phyloP scores from a whole-genome alignment of 2,888 invertebrate species.

The Tipula unca region DNA sequence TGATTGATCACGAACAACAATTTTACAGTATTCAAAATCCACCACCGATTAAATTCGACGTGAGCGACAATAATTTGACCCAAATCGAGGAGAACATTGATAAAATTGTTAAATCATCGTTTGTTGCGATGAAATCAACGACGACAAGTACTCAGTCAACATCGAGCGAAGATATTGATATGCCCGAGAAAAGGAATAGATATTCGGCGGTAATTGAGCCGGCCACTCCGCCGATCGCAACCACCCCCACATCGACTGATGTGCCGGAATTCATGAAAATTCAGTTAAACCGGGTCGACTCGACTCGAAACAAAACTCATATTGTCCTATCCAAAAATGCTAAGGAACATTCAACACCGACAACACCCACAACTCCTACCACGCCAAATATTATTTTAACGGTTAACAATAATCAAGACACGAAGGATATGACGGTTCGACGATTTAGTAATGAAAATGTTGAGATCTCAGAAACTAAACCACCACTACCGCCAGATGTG shows the following conservation, averaged over 20 bases:
- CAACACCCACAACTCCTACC: constrained; percentile 24
- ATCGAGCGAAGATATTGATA: not conserved
- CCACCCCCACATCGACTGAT: constrained; percentile 26
- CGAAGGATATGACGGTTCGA: constrained; percentile 29
- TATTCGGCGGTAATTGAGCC: constrained; percentile 21
- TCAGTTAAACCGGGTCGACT: constrained; percentile 61
- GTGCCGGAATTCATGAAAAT: constrained; percentile 63
- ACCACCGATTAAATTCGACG: constrained; percentile 31
- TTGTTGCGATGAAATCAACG: constrained; percentile 35
- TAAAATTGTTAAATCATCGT: constrained; percentile 36
- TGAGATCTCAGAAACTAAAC: constrained; percentile 38
- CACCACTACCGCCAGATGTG: constrained; percentile 26
- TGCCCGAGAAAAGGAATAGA: not conserved
- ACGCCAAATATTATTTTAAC: not conserved
- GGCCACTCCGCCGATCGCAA: constrained; percentile 23
- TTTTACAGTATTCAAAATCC: constrained; percentile 9
- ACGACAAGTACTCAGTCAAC: not conserved
- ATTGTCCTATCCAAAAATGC: constrained; percentile 55
- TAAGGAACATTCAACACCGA: constrained; percentile 34
- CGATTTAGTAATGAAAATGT: constrained; percentile 43
- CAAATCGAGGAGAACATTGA: constrained; percentile 40
- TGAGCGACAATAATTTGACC: constrained; percentile 38
- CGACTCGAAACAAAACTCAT: constrained; percentile 50
- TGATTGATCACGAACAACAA: constrained; percentile 14
- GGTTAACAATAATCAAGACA: constrained; percentile 23